Conservation (phyloP, 2,113 vertebrate species). For the Sylvilagus bachmani region DNA sequence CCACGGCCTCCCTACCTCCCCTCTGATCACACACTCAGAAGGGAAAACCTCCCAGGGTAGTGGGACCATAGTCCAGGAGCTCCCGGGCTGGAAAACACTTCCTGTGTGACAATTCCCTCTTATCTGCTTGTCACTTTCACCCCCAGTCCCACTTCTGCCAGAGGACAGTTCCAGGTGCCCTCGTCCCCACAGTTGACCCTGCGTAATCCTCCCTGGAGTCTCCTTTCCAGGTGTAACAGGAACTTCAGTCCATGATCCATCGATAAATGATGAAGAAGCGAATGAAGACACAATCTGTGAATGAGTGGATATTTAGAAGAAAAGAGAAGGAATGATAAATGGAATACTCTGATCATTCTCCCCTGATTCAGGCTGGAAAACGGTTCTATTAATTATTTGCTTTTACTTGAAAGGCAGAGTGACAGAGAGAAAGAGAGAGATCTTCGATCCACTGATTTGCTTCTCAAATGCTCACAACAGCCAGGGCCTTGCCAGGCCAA, state of each 20-base stretch:
- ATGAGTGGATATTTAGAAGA: background rate
- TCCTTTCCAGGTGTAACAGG: slow-evolving; percentile 29
- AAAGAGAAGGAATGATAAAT: background rate
- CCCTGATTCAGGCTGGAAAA: background rate
- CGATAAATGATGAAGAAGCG: background rate
- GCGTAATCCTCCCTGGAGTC: background rate
- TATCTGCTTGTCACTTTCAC: background rate
- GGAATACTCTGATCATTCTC: background rate
- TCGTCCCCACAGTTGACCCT: background rate
- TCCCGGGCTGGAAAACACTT: background rate
- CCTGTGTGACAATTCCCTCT: background rate
- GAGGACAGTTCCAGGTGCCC: background rate
- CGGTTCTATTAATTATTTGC: background rate
- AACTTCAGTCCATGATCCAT: background rate
- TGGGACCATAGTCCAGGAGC: fast-evolving
- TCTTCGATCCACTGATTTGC: no score
- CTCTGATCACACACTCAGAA: background rate
- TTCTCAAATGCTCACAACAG: no score
- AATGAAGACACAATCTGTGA: background rate
- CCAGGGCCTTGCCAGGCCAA: no score
- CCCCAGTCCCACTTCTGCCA: background rate
- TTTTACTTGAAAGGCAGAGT: no score
- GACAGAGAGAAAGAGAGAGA: no score
- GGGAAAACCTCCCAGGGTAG: background rate
- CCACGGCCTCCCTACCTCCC: background rate